phyloP scores from a whole-genome alignment of 53 echinoderm and acorn worm genomes.

The Glandiceps talaboti region DNA sequence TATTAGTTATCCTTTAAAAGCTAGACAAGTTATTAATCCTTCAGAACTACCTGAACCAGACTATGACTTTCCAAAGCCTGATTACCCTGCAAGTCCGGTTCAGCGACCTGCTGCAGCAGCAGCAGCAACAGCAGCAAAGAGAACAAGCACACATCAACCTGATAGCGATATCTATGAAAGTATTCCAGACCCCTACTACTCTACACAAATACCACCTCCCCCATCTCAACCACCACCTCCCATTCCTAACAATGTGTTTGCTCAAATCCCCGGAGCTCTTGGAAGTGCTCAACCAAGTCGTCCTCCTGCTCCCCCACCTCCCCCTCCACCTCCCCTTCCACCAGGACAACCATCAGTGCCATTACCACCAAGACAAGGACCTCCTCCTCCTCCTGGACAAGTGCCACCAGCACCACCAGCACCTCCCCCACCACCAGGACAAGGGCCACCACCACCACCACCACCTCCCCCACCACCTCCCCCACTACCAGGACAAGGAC shows the following conservation, averaged over 20 bases:
- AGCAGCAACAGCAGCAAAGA: background rate
- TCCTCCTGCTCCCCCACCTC: slow-evolving; percentile 9
- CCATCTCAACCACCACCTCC: background rate
- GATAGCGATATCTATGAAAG: background rate
- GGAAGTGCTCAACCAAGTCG: background rate
- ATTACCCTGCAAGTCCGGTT: too few species aligned
- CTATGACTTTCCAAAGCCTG: background rate
- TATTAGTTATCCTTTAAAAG: slow-evolving; percentile 16
- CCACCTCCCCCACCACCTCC: slow-evolving; percentile 14
- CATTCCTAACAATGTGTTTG: background rate
- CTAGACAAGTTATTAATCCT: background rate
- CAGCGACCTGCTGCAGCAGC: background rate
- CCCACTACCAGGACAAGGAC: slow-evolving; percentile 9
- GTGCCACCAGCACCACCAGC: slow-evolving; percentile 32
- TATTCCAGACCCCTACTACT: background rate
- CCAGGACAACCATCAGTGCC: slow-evolving; percentile 36
- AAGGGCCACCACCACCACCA: slow-evolving; percentile 1
- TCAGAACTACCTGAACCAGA: background rate
- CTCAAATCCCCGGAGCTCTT: background rate
- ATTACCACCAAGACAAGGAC: slow-evolving; percentile 24
- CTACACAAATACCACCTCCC: slow-evolving; percentile 5
- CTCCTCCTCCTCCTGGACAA: slow-evolving; percentile 34
- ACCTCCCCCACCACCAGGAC: slow-evolving; percentile 17
- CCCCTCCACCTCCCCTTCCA: slow-evolving; percentile 35
- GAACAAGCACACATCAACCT: background rate